These are phyloP conservation scores for Schizopygopsis malacanthus DNA, from an alignment of 2,797 vertebrate genomes.

Conservation along the genomic window DNA sequence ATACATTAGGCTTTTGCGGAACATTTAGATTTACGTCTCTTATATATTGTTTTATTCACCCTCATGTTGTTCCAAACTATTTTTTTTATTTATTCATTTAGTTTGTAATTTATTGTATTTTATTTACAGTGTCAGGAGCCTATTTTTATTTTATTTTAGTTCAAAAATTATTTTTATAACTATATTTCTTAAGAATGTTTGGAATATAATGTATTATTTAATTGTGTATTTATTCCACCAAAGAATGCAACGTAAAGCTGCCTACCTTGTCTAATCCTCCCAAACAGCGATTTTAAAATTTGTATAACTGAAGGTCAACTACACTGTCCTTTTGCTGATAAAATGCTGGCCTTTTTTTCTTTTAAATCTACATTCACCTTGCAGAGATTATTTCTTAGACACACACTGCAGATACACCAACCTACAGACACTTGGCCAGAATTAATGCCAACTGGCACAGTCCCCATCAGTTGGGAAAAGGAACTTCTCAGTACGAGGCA, in stretches of 20 bases:
- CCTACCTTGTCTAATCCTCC: constrained; percentile 4
- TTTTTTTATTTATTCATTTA: neutral
- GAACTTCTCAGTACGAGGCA: neutral
- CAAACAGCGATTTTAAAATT: neutral
- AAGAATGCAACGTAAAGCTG: neutral
- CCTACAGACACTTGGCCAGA: constrained; percentile 23
- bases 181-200: neutral
- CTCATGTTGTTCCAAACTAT: neutral
- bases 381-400: constrained; percentile 10
- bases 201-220: neutral
- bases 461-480: constrained; percentile 9
- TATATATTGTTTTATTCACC: neutral
- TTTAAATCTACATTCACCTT: constrained; percentile 39
- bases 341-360: neutral
- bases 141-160: neutral
- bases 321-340: neutral
- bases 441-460: constrained; percentile 13
- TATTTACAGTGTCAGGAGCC: no score
- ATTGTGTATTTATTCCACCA: neutral
- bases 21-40: no score
- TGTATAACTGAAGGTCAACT: neutral
- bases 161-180: neutral
- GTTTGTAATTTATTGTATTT: neutral
- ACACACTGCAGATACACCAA: constrained; percentile 22
- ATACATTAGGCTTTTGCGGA: neutral